Conservation (phyloP, 2,888 invertebrate species). For the Cheilosia pagana region DNA sequence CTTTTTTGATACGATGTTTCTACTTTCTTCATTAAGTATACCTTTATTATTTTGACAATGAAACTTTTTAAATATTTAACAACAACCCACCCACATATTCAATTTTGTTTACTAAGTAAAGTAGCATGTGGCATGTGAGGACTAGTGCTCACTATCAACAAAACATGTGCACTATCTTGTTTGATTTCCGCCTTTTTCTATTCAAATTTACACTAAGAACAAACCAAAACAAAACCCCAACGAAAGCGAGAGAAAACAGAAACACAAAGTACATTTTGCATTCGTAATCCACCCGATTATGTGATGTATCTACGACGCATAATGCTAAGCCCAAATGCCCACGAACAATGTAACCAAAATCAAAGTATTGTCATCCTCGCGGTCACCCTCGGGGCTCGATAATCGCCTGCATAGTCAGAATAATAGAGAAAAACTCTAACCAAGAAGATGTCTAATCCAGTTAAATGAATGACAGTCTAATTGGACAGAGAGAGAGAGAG, state of each 20-base stretch:
- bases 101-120: not conserved
- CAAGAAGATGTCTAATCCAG: constrained; percentile 80
- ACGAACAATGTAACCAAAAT: constrained; percentile 49
- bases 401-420: constrained; percentile 37
- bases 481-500: constrained; percentile 78
- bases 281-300: constrained; percentile 64
- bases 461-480: constrained; percentile 83
- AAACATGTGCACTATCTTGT: constrained; percentile 19
- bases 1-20: too few relatives aligned
- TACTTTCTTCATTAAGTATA: too few relatives aligned
- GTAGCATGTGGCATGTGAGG: constrained; percentile 31
- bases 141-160: not conserved
- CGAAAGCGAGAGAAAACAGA: not conserved
- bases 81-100: not conserved
- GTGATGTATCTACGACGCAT: not conserved
- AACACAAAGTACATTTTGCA: constrained; percentile 44
- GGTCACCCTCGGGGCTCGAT: constrained; percentile 57
- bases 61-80: not conserved
- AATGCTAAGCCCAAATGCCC: constrained; percentile 33
- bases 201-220: not conserved
- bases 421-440: constrained; percentile 33
- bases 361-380: constrained; percentile 39
- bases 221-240: constrained; percentile 27
- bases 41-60: too few relatives aligned
- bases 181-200: not conserved